These are phyloP conservation scores for Diarsia rubi DNA, from an alignment of 2,888 invertebrate species.

Conservation along the genomic window DNA sequence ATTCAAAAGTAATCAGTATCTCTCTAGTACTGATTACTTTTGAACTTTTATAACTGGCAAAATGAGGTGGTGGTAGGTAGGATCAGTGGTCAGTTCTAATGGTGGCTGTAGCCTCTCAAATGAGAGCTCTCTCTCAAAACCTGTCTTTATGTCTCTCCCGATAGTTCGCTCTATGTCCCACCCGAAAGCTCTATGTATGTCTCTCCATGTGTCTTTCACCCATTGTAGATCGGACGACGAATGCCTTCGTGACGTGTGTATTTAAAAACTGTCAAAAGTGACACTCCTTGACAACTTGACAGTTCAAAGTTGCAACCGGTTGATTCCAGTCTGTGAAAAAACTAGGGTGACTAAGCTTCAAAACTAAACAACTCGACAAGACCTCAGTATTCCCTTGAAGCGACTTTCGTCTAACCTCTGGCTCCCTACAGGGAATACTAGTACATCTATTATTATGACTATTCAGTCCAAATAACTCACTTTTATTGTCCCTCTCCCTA, in stretches of 20 bases:
- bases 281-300: not conserved
- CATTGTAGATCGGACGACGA: no score
- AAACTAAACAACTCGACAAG: not conserved
- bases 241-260: not conserved
- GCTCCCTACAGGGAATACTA: not conserved
- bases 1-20: no score
- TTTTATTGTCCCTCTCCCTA: conserved; percentile 38
- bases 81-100: no score
- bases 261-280: not conserved
- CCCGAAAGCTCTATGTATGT: no score
- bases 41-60: no score
- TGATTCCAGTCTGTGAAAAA: not conserved
- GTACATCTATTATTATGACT: conserved; percentile 1
- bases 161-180: no score
- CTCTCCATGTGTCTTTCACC: no score
- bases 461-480: conserved; percentile 40
- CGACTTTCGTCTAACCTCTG: conserved; percentile 32
- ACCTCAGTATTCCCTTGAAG: not conserved
- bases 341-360: not conserved
- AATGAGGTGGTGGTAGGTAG: no score
- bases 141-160: no score
- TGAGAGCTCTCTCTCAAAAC: no score
- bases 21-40: no score
- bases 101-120: no score
- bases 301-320: not conserved